Conservation (phyloP, 2,797 vertebrate genomes). For the Lepidocolaptes lacrymiger region DNA sequence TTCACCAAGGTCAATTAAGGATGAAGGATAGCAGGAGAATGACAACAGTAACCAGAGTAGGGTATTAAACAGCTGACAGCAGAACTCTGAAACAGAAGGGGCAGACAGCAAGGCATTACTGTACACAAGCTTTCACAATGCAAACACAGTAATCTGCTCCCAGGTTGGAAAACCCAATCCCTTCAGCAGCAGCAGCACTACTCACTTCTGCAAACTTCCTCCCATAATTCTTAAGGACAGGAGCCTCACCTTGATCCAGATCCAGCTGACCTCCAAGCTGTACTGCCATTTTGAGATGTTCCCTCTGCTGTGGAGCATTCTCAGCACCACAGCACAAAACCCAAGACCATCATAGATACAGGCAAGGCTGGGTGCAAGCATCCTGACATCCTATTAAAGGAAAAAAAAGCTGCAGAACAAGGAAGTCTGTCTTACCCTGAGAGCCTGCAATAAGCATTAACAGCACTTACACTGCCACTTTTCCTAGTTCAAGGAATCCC, state of each 20-base stretch:
- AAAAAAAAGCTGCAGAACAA: neutral
- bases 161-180: neutral
- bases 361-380: neutral
- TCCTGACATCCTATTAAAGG: neutral
- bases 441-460: neutral
- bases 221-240: neutral
- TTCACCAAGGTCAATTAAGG: neutral
- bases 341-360: fast-evolving
- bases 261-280: neutral
- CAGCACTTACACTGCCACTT: fast-evolving
- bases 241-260: neutral
- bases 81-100: neutral
- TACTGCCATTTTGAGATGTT: neutral
- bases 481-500: neutral
- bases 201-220: neutral
- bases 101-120: neutral
- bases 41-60: neutral
- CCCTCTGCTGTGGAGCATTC: neutral
- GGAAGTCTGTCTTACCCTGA: neutral
- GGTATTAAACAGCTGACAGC: neutral
- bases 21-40: neutral
- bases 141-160: fast-evolving
- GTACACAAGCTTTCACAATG: neutral
- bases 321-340: neutral
- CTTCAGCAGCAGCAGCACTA: neutral